phyloP scores from a whole-genome alignment of 2,888 invertebrate species.

The Catocala nupta region DNA sequence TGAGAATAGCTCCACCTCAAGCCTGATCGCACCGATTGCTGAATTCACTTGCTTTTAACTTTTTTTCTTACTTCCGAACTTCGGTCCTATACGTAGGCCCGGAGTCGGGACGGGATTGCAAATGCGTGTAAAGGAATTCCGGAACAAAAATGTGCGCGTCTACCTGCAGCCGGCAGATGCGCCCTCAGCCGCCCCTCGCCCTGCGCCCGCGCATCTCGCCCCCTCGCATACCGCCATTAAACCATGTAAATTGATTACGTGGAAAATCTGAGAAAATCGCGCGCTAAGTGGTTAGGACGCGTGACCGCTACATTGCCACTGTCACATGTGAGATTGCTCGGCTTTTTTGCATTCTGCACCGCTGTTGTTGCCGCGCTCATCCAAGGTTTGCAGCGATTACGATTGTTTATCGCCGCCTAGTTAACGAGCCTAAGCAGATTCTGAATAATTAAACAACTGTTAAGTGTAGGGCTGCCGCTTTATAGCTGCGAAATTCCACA shows the following conservation, averaged over 20 bases:
- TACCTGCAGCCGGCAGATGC: slow-evolving; percentile 77
- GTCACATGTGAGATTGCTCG: slow-evolving; percentile 68
- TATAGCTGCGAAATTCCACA: slow-evolving; percentile 16
- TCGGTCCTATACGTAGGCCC: slow-evolving; percentile 45
- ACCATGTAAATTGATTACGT: slow-evolving; percentile 82
- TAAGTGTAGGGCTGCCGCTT: slow-evolving; percentile 38
- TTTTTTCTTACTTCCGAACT: slow-evolving; percentile 50
- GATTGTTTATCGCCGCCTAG: slow-evolving; percentile 67
- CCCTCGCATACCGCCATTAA: slow-evolving; percentile 67
- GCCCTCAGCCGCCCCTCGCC: slow-evolving; percentile 40
- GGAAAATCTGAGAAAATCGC: slow-evolving; percentile 84
- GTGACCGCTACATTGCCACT: slow-evolving; percentile 65
- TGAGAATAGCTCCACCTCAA: slow-evolving; percentile 47
- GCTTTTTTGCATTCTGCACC: slow-evolving; percentile 73
- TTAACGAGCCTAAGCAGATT: slow-evolving; percentile 53
- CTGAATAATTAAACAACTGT: slow-evolving; percentile 52
- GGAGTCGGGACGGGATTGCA: slow-evolving; percentile 77
- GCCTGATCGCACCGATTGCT: slow-evolving; percentile 32
- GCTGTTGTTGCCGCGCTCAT: slow-evolving; percentile 62
- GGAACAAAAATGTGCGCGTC: slow-evolving; percentile 81
- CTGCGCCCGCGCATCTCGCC: slow-evolving; percentile 46
- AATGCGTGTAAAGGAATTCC: slow-evolving; percentile 83
- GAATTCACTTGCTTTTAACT: slow-evolving; percentile 35
- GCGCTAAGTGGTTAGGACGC: slow-evolving; percentile 68
- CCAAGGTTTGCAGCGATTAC: slow-evolving; percentile 67